Percentiles rank a stretch among this genome's conserved stretches.
These are phyloP conservation scores for Scopus umbretta DNA, from an alignment of 2,113 vertebrate species.

Conservation along the genomic window DNA sequence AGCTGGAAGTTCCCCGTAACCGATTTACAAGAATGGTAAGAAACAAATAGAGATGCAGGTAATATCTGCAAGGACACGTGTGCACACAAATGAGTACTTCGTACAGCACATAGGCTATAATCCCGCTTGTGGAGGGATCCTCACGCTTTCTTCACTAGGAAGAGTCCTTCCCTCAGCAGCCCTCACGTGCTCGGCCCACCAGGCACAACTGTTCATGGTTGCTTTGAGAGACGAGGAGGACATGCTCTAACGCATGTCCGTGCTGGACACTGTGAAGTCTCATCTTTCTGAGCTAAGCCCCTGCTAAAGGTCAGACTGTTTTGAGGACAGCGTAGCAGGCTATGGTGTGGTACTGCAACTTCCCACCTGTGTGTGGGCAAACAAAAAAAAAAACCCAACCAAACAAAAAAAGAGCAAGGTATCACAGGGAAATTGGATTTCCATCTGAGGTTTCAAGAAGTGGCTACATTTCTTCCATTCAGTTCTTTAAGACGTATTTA, in stretches of 20 bases:
- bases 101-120: neutral
- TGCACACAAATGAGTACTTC: neutral
- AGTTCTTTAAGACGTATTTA: neutral
- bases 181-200: neutral
- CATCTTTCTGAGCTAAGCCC: neutral
- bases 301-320: neutral
- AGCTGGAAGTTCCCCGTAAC: neutral
- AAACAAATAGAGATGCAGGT: neutral
- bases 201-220: neutral
- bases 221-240: neutral
- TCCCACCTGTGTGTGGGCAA: neutral
- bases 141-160: neutral
- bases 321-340: neutral
- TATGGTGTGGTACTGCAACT: neutral
- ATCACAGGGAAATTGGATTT: neutral
- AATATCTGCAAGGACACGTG: neutral
- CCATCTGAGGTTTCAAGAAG: neutral
- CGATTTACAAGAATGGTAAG: neutral
- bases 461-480: neutral
- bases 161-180: neutral
- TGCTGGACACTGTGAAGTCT: neutral
- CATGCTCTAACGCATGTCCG: fast-evolving
- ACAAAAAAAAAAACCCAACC: neutral
- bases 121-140: neutral
- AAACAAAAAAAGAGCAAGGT: neutral